Evolutionary conservation across 2,113 vertebrate species (phyloP).

Genomic region (Melanerpes aurifrons): DNA sequence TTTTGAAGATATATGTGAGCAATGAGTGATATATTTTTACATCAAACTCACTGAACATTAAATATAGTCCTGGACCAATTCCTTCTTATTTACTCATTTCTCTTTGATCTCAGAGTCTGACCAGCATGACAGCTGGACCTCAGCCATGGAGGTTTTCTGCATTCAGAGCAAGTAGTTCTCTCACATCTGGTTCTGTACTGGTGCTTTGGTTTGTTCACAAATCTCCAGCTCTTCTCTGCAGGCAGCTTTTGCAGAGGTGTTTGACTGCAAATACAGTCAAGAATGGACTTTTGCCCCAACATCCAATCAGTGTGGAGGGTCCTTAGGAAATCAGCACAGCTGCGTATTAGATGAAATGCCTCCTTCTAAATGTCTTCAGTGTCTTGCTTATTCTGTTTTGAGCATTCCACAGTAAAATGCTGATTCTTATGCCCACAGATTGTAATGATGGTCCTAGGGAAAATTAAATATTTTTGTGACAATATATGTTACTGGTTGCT

Average conservation of each 20-base stretch:
- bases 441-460: background rate
- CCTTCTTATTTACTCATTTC: background rate
- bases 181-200: background rate
- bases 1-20: background rate
- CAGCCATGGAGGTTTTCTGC: background rate
- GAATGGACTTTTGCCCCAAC: background rate
- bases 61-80: background rate
- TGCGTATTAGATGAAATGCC: background rate
- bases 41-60: background rate
- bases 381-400: background rate
- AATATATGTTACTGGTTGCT: background rate
- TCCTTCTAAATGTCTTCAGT: background rate
- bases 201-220: background rate
- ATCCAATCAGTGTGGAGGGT: background rate
- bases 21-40: background rate
- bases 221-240: background rate
- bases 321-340: background rate
- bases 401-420: background rate
- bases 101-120: background rate
- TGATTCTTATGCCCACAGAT: background rate
- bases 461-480: background rate
- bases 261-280: background rate
- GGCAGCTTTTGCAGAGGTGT: background rate
- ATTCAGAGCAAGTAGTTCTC: rapidly evolving
- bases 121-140: background rate